Base-by-base conservation (phyloP, 2,888 invertebrate species). In the Liopterus haemorrhoidalis region DNA sequence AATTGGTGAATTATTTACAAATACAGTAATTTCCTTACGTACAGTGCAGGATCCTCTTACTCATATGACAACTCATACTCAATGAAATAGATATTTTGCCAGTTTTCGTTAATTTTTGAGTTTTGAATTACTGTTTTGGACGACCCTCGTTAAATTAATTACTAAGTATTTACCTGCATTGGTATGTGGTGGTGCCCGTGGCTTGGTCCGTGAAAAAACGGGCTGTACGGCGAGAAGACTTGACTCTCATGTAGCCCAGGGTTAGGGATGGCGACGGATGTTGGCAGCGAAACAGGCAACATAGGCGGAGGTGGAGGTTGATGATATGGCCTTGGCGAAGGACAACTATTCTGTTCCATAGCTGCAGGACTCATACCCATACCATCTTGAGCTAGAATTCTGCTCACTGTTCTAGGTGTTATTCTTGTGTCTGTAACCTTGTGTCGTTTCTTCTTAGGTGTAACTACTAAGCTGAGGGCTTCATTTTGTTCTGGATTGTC, bases 401-500 rank as follows among this genome's bases (percentile, higher is more conserved):
- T 76, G 66, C 88, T 89, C 32, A 91, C 90, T 36, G 92, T 90
- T 54, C 92, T 77, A 15, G 92, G 91, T 21, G 92, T 91, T 56
- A 93, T 88, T 57, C 93, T 76, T 41, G 92, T 91, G 64, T 93
- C 93, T 24, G 95, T 95, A 60, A 94, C 90, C 85, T 96, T 96
- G 65, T 95, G 94, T 43, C 96, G 78, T 72, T 94, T 95, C 76
- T 94, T 95, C 71, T 94, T 94, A 2, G 91, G 90, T 33, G 90
- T 88, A 56, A 95, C 92, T 47, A 96, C 94, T 59, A 95, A 76
- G 65, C 93, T 92, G 45, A 96, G 79, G 3, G 95, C 93, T 67
- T 94, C 94, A 67, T 90, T 90, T 67, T 92, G 91, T 66, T 92
- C 92, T 28, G 87, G 82, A 63, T 83, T 83, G 59, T 55, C 80